These are phyloP conservation scores for Micromesistius poutassou DNA, from an alignment of 2,797 vertebrate genomes.

Conservation along the genomic window DNA sequence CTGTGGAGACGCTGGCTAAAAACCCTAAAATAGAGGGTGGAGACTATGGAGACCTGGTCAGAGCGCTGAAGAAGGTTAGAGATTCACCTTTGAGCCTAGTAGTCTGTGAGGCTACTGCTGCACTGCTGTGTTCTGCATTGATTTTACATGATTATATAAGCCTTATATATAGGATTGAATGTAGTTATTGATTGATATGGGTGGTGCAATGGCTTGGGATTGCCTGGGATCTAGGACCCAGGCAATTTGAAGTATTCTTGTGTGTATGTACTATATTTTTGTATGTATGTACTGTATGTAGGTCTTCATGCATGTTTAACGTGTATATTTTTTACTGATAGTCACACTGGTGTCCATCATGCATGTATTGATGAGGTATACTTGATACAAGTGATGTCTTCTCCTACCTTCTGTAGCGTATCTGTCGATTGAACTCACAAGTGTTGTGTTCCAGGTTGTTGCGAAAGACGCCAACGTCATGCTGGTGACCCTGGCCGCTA, in stretches of 20 bases:
- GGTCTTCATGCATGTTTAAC: background rate
- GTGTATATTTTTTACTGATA: background rate
- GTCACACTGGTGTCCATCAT: background rate
- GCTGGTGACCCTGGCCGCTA: slow-evolving; percentile 93
- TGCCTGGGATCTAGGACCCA: background rate
- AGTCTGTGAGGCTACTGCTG: background rate
- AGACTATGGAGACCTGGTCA: slow-evolving; percentile 92
- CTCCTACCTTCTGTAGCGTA: background rate
- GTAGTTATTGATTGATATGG: background rate
- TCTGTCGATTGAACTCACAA: background rate
- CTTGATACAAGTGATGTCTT: background rate
- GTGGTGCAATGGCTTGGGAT: background rate
- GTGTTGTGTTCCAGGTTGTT: slow-evolving; percentile 79
- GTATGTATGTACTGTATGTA: background rate
- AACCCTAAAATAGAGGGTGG: slow-evolving; percentile 92
- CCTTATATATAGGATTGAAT: background rate
- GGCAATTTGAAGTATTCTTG: background rate
- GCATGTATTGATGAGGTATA: background rate
- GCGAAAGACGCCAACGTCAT: slow-evolving; percentile 97
- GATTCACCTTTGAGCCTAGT: background rate
- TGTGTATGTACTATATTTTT: background rate
- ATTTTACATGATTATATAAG: background rate
- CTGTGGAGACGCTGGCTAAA: slow-evolving; percentile 84
- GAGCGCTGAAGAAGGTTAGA: slow-evolving; percentile 93
- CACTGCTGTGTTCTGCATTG: background rate